Conservation (phyloP, 2,888 invertebrate species). For the Congeria kusceri region DNA sequence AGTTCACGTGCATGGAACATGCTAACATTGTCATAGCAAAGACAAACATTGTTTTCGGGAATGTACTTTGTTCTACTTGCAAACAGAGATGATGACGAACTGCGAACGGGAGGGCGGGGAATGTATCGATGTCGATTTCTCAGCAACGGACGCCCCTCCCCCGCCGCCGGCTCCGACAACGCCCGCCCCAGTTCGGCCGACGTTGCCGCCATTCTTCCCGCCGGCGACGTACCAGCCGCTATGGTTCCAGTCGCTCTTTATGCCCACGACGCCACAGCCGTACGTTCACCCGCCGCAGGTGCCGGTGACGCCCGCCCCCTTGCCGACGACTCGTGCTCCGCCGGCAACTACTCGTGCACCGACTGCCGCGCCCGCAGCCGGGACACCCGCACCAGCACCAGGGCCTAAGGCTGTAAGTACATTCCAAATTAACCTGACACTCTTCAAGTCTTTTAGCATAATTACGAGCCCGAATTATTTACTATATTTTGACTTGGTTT, state of each 20-base stretch:
- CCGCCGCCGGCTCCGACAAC: slow-evolving; percentile 2
- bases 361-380: neutral
- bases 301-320: neutral
- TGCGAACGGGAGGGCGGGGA: slow-evolving; percentile 58
- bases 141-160: slow-evolving; percentile 9
- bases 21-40: too few species aligned
- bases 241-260: neutral
- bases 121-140: slow-evolving; percentile 53
- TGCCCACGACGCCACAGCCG: neutral
- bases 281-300: slow-evolving; percentile 6
- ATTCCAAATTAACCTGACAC: too few species aligned
- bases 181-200: slow-evolving; percentile 3
- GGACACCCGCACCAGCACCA: neutral
- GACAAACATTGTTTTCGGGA: too few species aligned
- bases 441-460: too few species aligned
- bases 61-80: neutral
- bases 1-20: neutral
- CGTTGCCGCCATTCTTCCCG: neutral
- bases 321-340: neutral
- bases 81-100: slow-evolving; percentile 52
- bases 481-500: too few species aligned
- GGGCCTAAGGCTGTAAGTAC: neutral
- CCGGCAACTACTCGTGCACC: neutral
- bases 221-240: slow-evolving; percentile 1
- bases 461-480: too few species aligned